Base-by-base conservation (phyloP, 2,797 vertebrate genomes). In the Malacoctenus gilli region DNA sequence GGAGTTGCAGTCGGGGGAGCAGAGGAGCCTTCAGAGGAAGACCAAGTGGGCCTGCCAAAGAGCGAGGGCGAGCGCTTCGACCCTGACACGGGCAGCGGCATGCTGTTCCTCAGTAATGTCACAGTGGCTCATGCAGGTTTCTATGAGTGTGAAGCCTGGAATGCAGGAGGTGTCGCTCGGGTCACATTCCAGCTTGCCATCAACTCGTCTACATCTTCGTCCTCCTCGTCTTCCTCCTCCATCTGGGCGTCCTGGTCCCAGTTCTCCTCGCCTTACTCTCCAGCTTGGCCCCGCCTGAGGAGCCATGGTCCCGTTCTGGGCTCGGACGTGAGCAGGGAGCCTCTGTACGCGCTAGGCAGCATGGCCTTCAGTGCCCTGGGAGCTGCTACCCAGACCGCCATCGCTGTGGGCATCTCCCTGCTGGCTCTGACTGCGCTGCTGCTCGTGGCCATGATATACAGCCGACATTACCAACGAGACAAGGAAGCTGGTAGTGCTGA, bases 141-240 rank as follows among this genome's bases (percentile, higher is more conserved):
- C 39, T 96, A 96, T 0, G 94, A 95, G 62, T 96, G 95, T 2
- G 94, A 95, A 75, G 95, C 95, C 8, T 91, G 93, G 86, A 96
- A 96, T 4, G 93, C 95, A 0, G 95, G 95, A 0, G 95, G 95
- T 0, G 87, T 91, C 4, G 93, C 93, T 16, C 85, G 91, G 1
- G 89, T 93, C 23, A 92, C 92, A 71, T 96, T 96, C 65, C 91
- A 92, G 54, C 92, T 96, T 0, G 87, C 90, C 16, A 94, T 96
- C 55, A 95, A 95, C 82, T 87, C 82, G 8, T 93, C 92, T 70
- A 89, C 83, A 5, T 92, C 92, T 19, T 93, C 94, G n/a, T n/a
- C 82, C 9, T 93, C 92, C 71, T 89, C 83, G 5, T 92, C 92
- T 19, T 93, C 94, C 10, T 91, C 88, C 16, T 91, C 93, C 21